Percentiles rank a stretch among this genome's conserved stretches.
These are phyloP conservation scores for Siniperca obscura DNA, from an alignment of 2,797 vertebrate species.

Conservation along the genomic window DNA sequence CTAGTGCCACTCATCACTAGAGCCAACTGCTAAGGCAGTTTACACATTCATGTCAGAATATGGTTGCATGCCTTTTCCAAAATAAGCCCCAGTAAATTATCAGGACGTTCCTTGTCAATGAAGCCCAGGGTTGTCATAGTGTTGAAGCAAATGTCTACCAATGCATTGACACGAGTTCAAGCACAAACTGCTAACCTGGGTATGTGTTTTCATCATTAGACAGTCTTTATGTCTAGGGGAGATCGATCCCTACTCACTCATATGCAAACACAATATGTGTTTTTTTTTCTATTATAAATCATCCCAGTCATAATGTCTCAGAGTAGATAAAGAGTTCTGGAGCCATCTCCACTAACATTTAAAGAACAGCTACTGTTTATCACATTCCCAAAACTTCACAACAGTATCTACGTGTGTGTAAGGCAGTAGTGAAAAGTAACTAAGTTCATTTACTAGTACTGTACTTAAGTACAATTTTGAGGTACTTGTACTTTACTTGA, in stretches of 20 bases:
- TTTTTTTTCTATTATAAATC: neutral
- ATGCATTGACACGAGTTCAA: neutral
- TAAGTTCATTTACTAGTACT: no score
- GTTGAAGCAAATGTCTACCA: slow-evolving; percentile 26
- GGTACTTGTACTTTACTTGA: no score
- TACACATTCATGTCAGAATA: slow-evolving; percentile 53
- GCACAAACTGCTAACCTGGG: neutral
- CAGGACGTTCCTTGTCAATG: slow-evolving; percentile 41
- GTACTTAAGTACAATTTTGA: no score
- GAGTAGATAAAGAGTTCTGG: neutral
- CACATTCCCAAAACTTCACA: slow-evolving; percentile 18
- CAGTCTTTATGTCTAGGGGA: neutral
- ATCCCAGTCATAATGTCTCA: neutral
- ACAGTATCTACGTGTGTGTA: neutral
- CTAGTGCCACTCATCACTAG: slow-evolving; percentile 31
- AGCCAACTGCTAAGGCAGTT: slow-evolving; percentile 36
- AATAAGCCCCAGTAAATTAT: slow-evolving; percentile 60
- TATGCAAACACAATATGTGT: slow-evolving; percentile 5
- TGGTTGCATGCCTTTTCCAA: slow-evolving; percentile 47
- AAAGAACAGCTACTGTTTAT: neutral
- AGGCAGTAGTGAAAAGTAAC: no score
- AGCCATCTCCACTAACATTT: neutral
- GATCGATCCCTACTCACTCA: neutral
- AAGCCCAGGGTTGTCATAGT: neutral
- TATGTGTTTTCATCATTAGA: neutral